Evolutionary conservation across 2,797 vertebrate species (phyloP), one percentile per base, ranked within the genome.

Genomic region (Neosilurus hyrtlii): DNA sequence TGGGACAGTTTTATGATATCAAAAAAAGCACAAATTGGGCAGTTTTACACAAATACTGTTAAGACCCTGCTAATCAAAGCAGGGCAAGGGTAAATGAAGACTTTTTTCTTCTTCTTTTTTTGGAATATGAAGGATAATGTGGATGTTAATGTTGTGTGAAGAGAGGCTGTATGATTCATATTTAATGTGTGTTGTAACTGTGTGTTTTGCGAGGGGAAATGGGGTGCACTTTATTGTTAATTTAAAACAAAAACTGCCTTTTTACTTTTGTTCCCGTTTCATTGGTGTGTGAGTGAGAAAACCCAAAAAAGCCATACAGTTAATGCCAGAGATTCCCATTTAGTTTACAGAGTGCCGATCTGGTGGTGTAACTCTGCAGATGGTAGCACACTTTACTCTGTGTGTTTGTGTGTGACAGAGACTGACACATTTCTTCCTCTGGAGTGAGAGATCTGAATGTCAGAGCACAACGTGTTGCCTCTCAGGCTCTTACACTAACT

Each of bases 1-100:
- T 94, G 94, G 94, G 95, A 94, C 94, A 95, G 94, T 95, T 84
- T 87, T 87, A 67, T 70, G 86, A 63, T 9, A 57, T 24, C 2
- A 92, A 70, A 92, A 94, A 95, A 97, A 97, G 95, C 96, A 96
- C 95, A 96, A 96, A 94, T 94, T 86, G 93, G 96, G 96, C 94
- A 95, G 95, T 97, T 97, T 95, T 96, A 94, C 93, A 93, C 94
- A 92, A 94, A 92, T 94, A 91, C 57, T 93, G 94, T 95, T 93
- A 91, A 52, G 63, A 74, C 62, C 83, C 76, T 20, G 66, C 76
- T 76, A 73, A 57, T 76, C 59, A 72, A 73, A 76, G 59, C 66
- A 57, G 67, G 72, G 54, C 62, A 79, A 10, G 61, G 57, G 30
- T 75, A 70, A 74, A 63, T 56, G 1, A 67, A 86, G 52, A 20